Conservation (phyloP, 1,140 invertebrate species). For the Heliconius himera region DNA sequence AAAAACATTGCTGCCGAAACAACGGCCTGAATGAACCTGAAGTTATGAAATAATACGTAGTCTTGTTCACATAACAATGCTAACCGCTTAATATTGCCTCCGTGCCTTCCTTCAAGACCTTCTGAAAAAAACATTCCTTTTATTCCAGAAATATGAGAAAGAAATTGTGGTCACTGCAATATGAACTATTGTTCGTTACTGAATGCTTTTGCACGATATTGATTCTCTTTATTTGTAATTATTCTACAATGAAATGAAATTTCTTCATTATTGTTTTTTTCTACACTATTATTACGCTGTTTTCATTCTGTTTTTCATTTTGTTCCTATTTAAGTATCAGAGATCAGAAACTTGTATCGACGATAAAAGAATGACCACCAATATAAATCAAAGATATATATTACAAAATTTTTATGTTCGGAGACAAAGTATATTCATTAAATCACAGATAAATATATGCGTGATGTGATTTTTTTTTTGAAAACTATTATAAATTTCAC, state of each 20-base stretch:
- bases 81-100: constrained; percentile 29
- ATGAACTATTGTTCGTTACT: not conserved
- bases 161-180: constrained; percentile 11
- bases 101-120: constrained; percentile 18
- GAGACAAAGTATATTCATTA: too few species aligned
- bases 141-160: constrained; percentile 13
- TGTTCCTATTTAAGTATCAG: too few species aligned
- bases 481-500: too few species aligned
- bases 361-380: too few species aligned
- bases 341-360: too few species aligned
- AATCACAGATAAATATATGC: too few species aligned
- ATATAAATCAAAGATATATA: too few species aligned
- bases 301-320: not conserved
- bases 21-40: constrained; percentile 27
- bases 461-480: too few species aligned
- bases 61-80: constrained; percentile 26
- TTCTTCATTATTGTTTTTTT: not conserved
- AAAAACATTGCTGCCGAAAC: constrained; percentile 11
- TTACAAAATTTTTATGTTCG: too few species aligned
- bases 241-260: constrained; percentile 7
- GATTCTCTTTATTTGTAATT: constrained; percentile 7
- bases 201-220: constrained; percentile 1
- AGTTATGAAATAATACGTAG: constrained; percentile 34
- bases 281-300: not conserved
- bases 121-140: constrained; percentile 11